Evolutionary conservation across 2,113 vertebrate species (phyloP), one percentile per base, ranked within the genome.

Genomic region (Potamarius usumacintae): DNA sequence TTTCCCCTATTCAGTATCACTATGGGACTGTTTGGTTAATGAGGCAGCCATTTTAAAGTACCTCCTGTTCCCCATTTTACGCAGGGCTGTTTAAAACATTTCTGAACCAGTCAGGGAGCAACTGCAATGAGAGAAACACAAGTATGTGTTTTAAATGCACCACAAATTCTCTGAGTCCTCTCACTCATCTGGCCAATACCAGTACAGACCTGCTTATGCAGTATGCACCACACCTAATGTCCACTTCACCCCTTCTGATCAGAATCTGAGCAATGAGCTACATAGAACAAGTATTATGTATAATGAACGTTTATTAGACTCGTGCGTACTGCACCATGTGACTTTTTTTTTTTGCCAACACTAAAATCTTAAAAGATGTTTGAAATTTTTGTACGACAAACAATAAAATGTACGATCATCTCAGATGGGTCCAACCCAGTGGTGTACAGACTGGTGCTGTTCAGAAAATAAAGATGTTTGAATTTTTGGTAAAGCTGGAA

Each of bases 231-330:
- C 27, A n/a, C 78, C 60, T 8, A 30, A 79, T 74, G 81, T 86
- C 88, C 88, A 88, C 90, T 84, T 87, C 88, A 91, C 91, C 89
- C 85, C 88, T 90, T 72, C 88, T 87, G 86, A 90, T 63, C 74
- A 67, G 71, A 83, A 93, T 57, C 87, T 92, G 63, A 88, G 84
- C 72, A 81, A 77, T 48, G 85, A 85, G 86, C 90, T 90, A 78
- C 89, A 83, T 91, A 62, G 94, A 93, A 93, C 92, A 93, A 94
- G 84, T 88, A 89, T 86, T 20, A 91, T 86, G n/a, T 87, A 74
- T 82, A 22, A 90, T 90, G 74, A 89, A 88, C 82, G 52, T 84
- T 89, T 87, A 83, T 71, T 91, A 89, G 89, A 81, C 80, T 82
- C 71, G 22, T 80, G 78, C 17, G 20, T 22, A 48, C 58, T 20